Evolutionary conservation across 2,797 vertebrate species (phyloP), one percentile per base, ranked within the genome.

Genomic region (Discoglossus pictus): DNA sequence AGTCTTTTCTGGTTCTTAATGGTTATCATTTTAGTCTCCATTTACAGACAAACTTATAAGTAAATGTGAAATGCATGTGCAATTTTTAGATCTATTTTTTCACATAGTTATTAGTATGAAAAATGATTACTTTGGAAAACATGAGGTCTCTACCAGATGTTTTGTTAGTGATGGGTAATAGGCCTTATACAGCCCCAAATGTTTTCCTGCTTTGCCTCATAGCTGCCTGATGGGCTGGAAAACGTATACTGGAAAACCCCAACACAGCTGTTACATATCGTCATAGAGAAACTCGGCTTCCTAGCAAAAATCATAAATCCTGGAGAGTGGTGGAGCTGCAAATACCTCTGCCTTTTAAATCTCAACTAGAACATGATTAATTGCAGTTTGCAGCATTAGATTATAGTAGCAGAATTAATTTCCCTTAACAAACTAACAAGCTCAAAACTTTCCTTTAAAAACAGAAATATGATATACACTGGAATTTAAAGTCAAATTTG

Each of bases 121-220:
- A 71, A 71, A 71, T 71, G 68, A 71, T 71, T 71, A 71, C 68
- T 71, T 71, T 71, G 68, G 68, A 71, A 71, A 71, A 71, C 68
- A 71, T 59, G 61, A 70, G 60, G 60, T 71, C 68, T 71, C 68
- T 48, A 44, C 68, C 68, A 71, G 68, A 71, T 71, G 68, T 71
- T 71, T 71, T 64, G 61, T 64, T 70, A 70, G 67, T 64, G 68
- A 58, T 64, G 61, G 68, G 68, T 71, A 71, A 71, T 71, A 71
- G 68, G 60, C 68, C 68, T 71, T 71, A 62, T 54, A 71, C 68
- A 64, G 46, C 60, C 68, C 61, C 68, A 63, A 71, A 71, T 71
- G 68, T 71, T 64, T 63, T 64, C 34, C 51, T 43, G 59, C 52
- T 70, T 70, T 34, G 48, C 61, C 54, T 53, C 27, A 24, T 47